Percentiles rank a stretch among this genome's conserved stretches.
These are phyloP conservation scores for Cliona cf. orientalis DNA, from an alignment of 37 sponge, comb jelly and placozoan genomes.

Conservation along the genomic window DNA sequence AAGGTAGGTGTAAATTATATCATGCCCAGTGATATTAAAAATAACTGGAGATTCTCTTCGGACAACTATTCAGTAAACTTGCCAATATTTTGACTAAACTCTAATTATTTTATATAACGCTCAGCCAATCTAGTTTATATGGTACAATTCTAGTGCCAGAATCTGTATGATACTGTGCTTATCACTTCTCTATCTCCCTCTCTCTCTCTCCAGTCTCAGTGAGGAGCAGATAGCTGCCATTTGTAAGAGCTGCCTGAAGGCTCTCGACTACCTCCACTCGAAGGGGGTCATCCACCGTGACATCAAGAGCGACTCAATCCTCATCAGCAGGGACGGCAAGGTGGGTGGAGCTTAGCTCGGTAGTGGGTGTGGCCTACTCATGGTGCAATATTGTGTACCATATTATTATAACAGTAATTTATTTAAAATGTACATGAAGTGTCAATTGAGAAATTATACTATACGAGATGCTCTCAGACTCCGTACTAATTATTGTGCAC, in stretches of 20 bases:
- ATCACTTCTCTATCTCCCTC: neutral
- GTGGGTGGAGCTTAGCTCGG: slow-evolving; percentile 17
- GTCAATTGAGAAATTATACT: too few relatives aligned
- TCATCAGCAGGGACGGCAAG: slow-evolving; percentile 73
- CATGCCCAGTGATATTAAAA: too few relatives aligned
- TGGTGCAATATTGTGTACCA: neutral
- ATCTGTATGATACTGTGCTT: neutral
- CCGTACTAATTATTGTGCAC: neutral
- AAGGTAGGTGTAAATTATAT: slow-evolving; percentile 72
- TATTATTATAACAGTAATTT: neutral
- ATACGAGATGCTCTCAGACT: too few relatives aligned
- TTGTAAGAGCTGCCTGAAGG: slow-evolving; percentile 71
- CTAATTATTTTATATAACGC: too few relatives aligned
- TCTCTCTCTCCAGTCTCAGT: slow-evolving; percentile 43
- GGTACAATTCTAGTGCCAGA: too few relatives aligned
- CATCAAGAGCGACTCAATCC: slow-evolving; percentile 93
- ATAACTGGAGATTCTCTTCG: too few relatives aligned
- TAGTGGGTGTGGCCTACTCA: neutral
- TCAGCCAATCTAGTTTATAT: too few relatives aligned
- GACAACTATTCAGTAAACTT: too few relatives aligned
- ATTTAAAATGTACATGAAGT: too few relatives aligned
- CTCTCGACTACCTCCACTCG: slow-evolving; percentile 89
- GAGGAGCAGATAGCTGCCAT: slow-evolving; percentile 87
- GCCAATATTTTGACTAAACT: too few relatives aligned
- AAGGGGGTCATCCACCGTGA: slow-evolving; percentile 90